phyloP scores from a whole-genome alignment of 2,888 invertebrate genomes.

The Lasioglossum vierecki region DNA sequence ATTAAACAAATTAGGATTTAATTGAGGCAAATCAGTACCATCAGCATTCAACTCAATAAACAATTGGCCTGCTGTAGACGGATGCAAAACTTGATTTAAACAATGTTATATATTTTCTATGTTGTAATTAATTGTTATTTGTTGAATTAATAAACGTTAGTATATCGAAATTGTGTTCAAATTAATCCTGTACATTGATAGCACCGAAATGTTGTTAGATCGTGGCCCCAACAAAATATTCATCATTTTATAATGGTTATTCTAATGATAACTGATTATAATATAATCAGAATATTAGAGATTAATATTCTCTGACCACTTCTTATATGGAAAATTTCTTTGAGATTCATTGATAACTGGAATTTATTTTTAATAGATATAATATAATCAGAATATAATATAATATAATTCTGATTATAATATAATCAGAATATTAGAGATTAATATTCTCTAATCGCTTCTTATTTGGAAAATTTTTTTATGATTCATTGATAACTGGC shows the following conservation, averaged over 20 bases:
- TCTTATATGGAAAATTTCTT: no score
- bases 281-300: neutral
- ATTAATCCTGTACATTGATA: neutral
- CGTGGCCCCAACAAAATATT: no score
- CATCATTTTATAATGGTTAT: no score
- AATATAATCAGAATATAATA: no score
- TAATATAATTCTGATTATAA: no score
- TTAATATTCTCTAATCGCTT: no score
- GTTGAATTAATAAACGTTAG: constrained; percentile 26
- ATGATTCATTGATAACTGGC: no score
- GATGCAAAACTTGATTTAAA: neutral
- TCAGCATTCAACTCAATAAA: constrained; percentile 6
- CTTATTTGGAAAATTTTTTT: no score
- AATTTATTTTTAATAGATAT: no score
- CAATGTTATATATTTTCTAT: constrained; percentile 6
- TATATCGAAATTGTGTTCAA: constrained; percentile 11
- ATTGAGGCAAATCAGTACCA: constrained; percentile 1
- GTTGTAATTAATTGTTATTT: constrained; percentile 30
- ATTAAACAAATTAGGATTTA: neutral
- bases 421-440: neutral
- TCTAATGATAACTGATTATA: no score
- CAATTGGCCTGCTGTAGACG: neutral
- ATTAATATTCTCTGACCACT: no score
- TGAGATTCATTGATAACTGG: no score
- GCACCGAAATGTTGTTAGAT: constrained; percentile 1